These are phyloP conservation scores for Mactra quadrangularis DNA, from an alignment of 1,140 invertebrate genomes.

Conservation along the genomic window DNA sequence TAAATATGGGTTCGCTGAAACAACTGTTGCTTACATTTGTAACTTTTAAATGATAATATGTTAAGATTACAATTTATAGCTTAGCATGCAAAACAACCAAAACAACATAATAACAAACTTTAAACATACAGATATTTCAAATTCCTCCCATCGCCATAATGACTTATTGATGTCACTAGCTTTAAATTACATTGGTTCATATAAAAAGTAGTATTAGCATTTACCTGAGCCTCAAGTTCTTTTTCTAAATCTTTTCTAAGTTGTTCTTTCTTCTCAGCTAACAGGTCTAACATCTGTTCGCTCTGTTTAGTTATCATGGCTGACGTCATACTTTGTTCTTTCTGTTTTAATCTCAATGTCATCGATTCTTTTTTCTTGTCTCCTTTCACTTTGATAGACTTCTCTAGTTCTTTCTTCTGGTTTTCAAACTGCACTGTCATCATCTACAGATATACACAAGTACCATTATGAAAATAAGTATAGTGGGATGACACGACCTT, in stretches of 20 bases:
- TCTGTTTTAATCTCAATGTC: conserved; percentile 79
- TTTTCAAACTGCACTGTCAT: conserved; percentile 82
- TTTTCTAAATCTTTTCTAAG: conserved; percentile 77
- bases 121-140: no score
- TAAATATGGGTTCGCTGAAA: no score
- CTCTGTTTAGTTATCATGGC: conserved; percentile 81
- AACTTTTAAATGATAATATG: no score
- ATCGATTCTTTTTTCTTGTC: conserved; percentile 79
- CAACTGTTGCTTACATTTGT: no score
- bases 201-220: no score
- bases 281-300: conserved; percentile 81
- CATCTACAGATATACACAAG: conserved; percentile 60
- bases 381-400: conserved; percentile 78
- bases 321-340: conserved; percentile 80
- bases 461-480: neutral
- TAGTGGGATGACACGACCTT: no score
- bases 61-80: no score
- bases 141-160: no score
- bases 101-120: no score
- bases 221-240: conserved; percentile 67
- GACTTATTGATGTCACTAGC: no score
- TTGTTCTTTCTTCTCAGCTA: conserved; percentile 81
- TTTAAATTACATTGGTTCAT: no score
- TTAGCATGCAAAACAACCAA: no score
- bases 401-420: conserved; percentile 81